Evolutionary conservation across 1,140 invertebrate genomes (phyloP).

Genomic region (Aleiodes sp.): DNA sequence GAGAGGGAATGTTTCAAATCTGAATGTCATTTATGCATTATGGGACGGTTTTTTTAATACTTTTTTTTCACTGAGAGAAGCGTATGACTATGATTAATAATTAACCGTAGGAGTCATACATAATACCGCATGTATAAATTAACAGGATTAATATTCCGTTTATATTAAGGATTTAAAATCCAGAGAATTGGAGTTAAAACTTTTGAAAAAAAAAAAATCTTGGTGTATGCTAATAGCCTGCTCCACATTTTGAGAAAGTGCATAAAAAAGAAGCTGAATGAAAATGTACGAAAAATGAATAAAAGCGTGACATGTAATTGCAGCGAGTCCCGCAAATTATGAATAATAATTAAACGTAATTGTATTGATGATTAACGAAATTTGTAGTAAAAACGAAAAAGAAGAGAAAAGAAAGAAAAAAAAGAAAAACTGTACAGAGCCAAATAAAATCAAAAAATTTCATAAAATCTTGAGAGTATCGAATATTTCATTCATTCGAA

Average conservation of each 20-base stretch:
- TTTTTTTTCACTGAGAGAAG: conserved; percentile 7
- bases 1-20: conserved; percentile 23
- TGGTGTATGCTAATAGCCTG: neutral
- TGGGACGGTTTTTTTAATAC: neutral
- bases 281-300: conserved; percentile 28
- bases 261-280: conserved; percentile 25
- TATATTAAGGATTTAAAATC: neutral
- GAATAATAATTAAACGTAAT: conserved; percentile 39
- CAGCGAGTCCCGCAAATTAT: conserved; percentile 41
- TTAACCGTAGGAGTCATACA: conserved; percentile 1
- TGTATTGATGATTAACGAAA: conserved; percentile 51
- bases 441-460: conserved; percentile 58
- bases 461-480: conserved; percentile 37
- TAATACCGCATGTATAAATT: conserved; percentile 6
- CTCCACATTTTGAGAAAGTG: no score
- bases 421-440: conserved; percentile 50
- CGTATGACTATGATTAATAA: conserved; percentile 32
- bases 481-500: no score
- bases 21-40: no score
- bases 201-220: no score
- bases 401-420: no score
- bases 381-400: conserved; percentile 54
- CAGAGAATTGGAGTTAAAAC: neutral
- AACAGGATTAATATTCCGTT: neutral
- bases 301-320: conserved; percentile 32